Base-by-base conservation (phyloP, 2,113 vertebrate genomes). In the Mesocricetus auratus region DNA sequence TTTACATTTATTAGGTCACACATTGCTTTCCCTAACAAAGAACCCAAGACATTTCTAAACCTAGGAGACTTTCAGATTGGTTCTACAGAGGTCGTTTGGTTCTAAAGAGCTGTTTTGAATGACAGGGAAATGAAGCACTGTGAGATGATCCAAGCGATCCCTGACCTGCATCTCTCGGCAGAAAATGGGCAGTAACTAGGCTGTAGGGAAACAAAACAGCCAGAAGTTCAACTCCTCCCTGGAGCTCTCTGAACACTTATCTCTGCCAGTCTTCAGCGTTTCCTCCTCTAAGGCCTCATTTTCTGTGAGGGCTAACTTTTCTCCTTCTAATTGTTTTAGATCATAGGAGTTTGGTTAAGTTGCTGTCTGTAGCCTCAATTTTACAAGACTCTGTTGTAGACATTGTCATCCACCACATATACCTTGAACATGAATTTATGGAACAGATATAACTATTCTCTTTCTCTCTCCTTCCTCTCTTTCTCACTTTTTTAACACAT, bases 141-240 rank as follows among this genome's bases (percentile, higher is more conserved):
- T 60, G 60, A 96, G 89, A 83, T 42, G 92, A 50, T 93, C 64
- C 81, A 75, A 90, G n/a, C 74, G 88, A 56, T 74, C 50, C 86
- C 42, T 88, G 62, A 75, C 74, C 88, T 69, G 91, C 62, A 92
- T 97, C 60, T 85, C 24, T 39, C 74, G 36, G 68, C 50, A 85
- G 75, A 94, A 93, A 93, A 87, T 79, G 81, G 85, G n/a, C n/a
- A 91, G 68, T 47, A 88, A 82, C 9, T 1, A 56, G 13, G 24
- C 74, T 10, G 50, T 62, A 87, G 53, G 50, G 45, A 47, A 92
- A 66, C 81, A 36, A 21, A 79, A 69, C 77, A 81, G 62, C 42
- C 24, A 88, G 62, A 12, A 73, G 53, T 60, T 26, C 92, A 86
- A 47, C 17, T 86, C 60, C 33, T 83, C 62, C 66, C 73, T 50